These are phyloP conservation scores for Lordiphosa collinella DNA, from an alignment of 1,140 invertebrate genomes.

Conservation along the genomic window DNA sequence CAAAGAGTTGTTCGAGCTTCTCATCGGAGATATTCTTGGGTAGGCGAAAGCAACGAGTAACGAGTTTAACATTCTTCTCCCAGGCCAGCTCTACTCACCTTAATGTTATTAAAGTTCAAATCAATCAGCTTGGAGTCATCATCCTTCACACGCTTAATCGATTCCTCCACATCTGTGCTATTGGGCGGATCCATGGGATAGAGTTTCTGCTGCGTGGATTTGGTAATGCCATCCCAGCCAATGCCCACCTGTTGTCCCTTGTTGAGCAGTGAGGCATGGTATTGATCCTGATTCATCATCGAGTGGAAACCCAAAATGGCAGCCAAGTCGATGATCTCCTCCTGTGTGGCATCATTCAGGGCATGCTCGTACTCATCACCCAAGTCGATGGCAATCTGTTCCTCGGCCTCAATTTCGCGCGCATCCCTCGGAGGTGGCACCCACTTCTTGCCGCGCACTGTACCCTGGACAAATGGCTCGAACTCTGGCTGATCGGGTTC, in stretches of 20 bases:
- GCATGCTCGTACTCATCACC: slow-evolving; percentile 98
- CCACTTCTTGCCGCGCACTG: slow-evolving; percentile 96
- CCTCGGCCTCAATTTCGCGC: slow-evolving; percentile 90
- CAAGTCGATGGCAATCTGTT: slow-evolving; percentile 94
- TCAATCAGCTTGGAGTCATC: slow-evolving; percentile 93
- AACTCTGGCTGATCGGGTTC: slow-evolving; percentile 98
- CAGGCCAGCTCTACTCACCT: slow-evolving; percentile 82
- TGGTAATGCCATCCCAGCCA: slow-evolving; percentile 96
- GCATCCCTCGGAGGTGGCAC: slow-evolving; percentile 91
- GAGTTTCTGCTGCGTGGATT: slow-evolving; percentile 94
- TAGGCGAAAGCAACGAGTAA: not conserved
- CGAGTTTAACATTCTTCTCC: not conserved
- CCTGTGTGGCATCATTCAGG: slow-evolving; percentile 93
- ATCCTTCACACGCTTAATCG: slow-evolving; percentile 91
- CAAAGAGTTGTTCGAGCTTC: slow-evolving; percentile 94
- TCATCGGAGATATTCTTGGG: slow-evolving; percentile 97
- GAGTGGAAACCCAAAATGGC: slow-evolving; percentile 99
- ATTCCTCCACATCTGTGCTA: slow-evolving; percentile 94
- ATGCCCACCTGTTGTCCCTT: slow-evolving; percentile 92
- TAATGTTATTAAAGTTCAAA: slow-evolving; percentile 98
- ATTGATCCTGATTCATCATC: slow-evolving; percentile 99
- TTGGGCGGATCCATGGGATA: slow-evolving; percentile 96
- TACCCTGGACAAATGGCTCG: slow-evolving; percentile 94
- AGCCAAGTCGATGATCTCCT: slow-evolving; percentile 99
- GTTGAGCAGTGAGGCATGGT: slow-evolving; percentile 96